A percentile compares a stretch with the other conserved stretches of the same genome.
These are phyloP conservation scores for Lissocephala sabroskyi DNA, from an alignment of 2,888 invertebrate species.

Conservation along the genomic window DNA sequence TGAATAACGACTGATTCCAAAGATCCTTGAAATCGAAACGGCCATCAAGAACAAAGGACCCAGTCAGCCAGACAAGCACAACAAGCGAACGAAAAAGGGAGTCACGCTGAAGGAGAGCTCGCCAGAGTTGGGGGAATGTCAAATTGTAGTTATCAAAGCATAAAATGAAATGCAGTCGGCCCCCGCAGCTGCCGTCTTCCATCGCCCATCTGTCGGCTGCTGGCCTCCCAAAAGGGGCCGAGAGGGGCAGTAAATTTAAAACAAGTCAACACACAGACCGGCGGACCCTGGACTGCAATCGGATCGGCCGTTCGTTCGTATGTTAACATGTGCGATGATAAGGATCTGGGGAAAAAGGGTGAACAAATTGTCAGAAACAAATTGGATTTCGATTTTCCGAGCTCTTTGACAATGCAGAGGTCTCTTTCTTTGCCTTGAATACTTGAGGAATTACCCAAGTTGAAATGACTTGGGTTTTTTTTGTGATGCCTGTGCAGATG, in stretches of 20 bases:
- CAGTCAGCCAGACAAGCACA: too few relatives aligned
- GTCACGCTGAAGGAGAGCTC: too few relatives aligned
- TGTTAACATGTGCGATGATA: background rate
- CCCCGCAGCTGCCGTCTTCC: background rate
- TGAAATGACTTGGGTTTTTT: slow-evolving; percentile 12
- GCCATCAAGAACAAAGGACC: too few relatives aligned
- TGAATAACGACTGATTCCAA: background rate
- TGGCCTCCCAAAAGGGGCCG: too few relatives aligned
- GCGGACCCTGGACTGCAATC: too few relatives aligned
- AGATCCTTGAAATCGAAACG: background rate
- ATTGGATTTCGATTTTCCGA: slow-evolving; percentile 44
- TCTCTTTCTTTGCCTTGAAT: slow-evolving; percentile 16
- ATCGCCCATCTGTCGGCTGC: too few relatives aligned
- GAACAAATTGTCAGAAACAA: slow-evolving; percentile 46
- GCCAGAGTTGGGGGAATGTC: slow-evolving; percentile 6
- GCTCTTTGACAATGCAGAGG: slow-evolving; percentile 31
- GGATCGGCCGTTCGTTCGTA: background rate
- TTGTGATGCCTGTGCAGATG: background rate
- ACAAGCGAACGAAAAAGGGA: background rate
- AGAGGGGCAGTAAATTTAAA: slow-evolving; percentile 24
- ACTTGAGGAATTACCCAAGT: slow-evolving; percentile 10
- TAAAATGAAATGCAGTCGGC: slow-evolving; percentile 39
- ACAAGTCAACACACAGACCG: slow-evolving; percentile 16
- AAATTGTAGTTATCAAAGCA: slow-evolving; percentile 44
- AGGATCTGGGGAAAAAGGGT: background rate